phyloP scores from a whole-genome alignment of 2,797 vertebrate species.

The Valencia hispanica region DNA sequence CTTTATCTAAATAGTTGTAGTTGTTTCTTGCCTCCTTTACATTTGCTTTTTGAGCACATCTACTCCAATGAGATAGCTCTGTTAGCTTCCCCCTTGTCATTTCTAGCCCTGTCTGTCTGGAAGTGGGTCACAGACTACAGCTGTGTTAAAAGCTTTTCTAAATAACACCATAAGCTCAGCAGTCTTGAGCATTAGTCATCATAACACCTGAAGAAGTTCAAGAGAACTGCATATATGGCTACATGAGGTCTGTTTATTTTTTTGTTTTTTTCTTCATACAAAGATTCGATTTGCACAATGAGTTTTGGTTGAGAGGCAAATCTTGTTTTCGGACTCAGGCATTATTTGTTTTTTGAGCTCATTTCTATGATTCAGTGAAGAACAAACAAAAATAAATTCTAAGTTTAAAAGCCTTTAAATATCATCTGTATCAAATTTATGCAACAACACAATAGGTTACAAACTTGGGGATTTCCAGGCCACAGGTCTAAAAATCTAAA shows the following conservation, averaged over 20 bases:
- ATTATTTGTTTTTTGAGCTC: background rate
- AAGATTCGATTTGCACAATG: background rate
- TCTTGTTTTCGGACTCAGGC: too few species aligned
- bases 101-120: conserved; percentile 34
- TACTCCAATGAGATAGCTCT: conserved; percentile 4
- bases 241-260: conserved; percentile 30
- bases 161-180: conserved; percentile 69
- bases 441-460: background rate
- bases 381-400: background rate
- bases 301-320: background rate
- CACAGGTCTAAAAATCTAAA: background rate
- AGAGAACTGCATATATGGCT: conserved; percentile 25
- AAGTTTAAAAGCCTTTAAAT: background rate
- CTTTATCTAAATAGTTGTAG: conserved; percentile 7
- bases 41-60: conserved; percentile 12
- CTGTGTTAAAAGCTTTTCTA: conserved; percentile 73
- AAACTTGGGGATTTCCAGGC: background rate
- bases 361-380: background rate
- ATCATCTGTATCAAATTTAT: background rate
- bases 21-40: background rate
- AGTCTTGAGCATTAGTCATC: conserved; percentile 39
- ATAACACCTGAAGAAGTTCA: conserved; percentile 45
- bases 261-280: conserved; percentile 4
- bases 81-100: conserved; percentile 35
- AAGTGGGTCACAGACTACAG: conserved; percentile 79